Evolutionary conservation across 2,888 invertebrate species (phyloP).

Genomic region (Trichopria drosophilae): DNA sequence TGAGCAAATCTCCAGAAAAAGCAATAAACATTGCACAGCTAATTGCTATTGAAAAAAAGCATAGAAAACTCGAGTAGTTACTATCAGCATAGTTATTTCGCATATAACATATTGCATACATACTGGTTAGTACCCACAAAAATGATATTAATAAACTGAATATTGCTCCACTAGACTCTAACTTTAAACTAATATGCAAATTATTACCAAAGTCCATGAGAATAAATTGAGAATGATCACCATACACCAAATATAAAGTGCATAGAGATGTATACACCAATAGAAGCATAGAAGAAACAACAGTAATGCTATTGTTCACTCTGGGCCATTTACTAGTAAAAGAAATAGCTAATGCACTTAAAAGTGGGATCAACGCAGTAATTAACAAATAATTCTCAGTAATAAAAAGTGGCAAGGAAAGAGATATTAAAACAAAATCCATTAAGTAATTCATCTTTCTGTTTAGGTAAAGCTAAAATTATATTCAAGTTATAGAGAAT

Average conservation of each 20-base stretch:
- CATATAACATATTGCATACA: constrained; percentile 23
- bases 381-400: constrained; percentile 27
- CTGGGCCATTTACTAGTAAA: constrained; percentile 28
- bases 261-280: constrained; percentile 26
- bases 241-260: constrained; percentile 28
- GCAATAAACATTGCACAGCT: constrained; percentile 22
- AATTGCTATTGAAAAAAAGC: constrained; percentile 22
- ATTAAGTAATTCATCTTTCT: constrained; percentile 27
- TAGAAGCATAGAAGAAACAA: constrained; percentile 26
- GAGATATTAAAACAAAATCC: constrained; percentile 23
- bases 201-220: constrained; percentile 21
- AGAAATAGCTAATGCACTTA: constrained; percentile 25
- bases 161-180: constrained; percentile 20
- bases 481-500: constrained; percentile 27
- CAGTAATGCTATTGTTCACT: constrained; percentile 28
- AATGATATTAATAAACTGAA: constrained; percentile 22
- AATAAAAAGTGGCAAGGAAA: constrained; percentile 27
- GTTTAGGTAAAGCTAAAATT: constrained; percentile 26
- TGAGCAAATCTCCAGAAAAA: constrained; percentile 22
- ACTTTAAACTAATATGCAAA: constrained; percentile 22
- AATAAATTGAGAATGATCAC: constrained; percentile 24
- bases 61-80: constrained; percentile 21
- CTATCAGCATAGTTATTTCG: constrained; percentile 22
- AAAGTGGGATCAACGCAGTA: constrained; percentile 27
- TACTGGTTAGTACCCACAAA: constrained; percentile 20